phyloP scores from a whole-genome alignment of 2,797 vertebrate genomes.

The Emydoidea blandingii region DNA sequence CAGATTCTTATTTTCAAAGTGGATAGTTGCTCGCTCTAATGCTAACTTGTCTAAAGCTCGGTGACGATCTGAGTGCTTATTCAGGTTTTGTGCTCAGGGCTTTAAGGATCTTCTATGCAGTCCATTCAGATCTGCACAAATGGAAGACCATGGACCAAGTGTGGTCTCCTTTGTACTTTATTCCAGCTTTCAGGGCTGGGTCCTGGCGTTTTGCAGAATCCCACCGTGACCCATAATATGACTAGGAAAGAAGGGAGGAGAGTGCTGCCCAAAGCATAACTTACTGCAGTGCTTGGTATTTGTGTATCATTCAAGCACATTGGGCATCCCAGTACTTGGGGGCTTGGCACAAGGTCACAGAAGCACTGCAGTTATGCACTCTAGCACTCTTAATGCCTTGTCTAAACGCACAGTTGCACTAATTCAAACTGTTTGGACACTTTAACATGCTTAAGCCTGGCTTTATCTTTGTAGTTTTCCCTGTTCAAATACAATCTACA shows the following conservation, averaged over 20 bases:
- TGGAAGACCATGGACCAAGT: not conserved
- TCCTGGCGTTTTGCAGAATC: not conserved
- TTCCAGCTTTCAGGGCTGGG: constrained; percentile 21
- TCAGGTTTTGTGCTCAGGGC: not conserved
- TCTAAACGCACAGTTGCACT: not conserved
- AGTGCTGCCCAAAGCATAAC: not conserved
- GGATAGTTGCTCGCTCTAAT: not conserved
- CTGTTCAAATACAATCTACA: not conserved
- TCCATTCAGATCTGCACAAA: not conserved
- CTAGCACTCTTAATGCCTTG: not conserved
- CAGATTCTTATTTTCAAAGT: constrained; percentile 32
- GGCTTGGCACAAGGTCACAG: not conserved
- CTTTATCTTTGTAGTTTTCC: not conserved
- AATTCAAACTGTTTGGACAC: not conserved
- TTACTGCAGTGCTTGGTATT: not conserved
- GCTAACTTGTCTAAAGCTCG: not conserved
- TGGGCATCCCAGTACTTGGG: not conserved
- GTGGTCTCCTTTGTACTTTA: not conserved
- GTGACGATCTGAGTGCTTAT: not conserved
- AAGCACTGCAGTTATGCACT: not conserved
- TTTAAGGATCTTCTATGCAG: not conserved
- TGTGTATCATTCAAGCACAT: not conserved
- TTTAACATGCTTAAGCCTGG: not conserved
- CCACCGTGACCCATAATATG: not conserved
- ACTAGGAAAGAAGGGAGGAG: not conserved